phyloP scores from a whole-genome alignment of 37 sponge, comb jelly and placozoan species.

The Geodia barretti region DNA sequence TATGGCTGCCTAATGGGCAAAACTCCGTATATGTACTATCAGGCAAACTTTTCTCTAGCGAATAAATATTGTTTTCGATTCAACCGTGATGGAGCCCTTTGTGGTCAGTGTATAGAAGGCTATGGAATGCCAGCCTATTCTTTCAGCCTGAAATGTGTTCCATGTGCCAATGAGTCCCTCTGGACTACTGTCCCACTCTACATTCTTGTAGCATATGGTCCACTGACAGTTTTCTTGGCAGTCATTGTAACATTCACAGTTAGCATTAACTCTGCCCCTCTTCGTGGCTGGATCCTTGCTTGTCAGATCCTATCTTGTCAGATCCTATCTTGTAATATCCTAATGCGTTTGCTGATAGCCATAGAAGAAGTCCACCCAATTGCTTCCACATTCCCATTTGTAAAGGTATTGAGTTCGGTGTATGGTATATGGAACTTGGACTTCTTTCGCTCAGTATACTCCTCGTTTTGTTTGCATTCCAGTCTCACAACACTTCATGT shows the following conservation, averaged over 20 bases:
- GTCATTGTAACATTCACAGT: neutral
- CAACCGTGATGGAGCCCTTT: neutral
- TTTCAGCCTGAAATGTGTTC: neutral
- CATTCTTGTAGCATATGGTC: neutral
- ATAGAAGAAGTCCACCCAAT: neutral
- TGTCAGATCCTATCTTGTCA: neutral
- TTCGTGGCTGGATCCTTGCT: neutral
- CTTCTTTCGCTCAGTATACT: conserved; percentile 6
- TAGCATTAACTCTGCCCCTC: neutral
- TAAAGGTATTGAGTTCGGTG: no score
- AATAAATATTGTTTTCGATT: no score
- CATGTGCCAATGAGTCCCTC: no score
- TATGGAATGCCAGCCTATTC: neutral
- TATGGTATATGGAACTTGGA: conserved; percentile 35
- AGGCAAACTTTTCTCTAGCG: no score
- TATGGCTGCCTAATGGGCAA: no score
- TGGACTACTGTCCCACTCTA: neutral
- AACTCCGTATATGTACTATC: no score
- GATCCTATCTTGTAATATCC: no score
- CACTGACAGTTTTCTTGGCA: neutral
- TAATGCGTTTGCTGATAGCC: no score
- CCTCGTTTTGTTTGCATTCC: neutral
- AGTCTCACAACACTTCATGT: neutral
- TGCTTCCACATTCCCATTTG: no score
- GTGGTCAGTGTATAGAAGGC: neutral